These are phyloP conservation scores for Lepidurus apus DNA, from an alignment of 1,140 invertebrate genomes.

Conservation along the genomic window DNA sequence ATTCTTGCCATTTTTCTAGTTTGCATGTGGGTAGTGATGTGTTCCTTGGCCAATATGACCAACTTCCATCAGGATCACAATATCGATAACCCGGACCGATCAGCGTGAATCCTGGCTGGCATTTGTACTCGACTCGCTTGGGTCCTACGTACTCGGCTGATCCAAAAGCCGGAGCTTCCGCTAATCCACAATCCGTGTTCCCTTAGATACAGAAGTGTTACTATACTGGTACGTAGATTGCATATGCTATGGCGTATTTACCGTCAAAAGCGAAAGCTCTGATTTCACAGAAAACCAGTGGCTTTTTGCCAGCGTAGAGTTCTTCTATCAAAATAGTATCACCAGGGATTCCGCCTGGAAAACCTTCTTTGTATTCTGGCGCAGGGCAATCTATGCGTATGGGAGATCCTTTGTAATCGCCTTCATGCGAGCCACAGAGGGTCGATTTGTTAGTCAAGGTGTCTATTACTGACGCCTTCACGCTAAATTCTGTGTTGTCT, in stretches of 20 bases:
- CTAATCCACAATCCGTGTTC: neutral
- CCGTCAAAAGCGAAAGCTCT: neutral
- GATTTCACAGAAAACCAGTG: neutral
- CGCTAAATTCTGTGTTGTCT: neutral
- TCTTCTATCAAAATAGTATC: neutral
- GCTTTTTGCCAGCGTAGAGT: neutral
- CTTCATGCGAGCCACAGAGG: neutral
- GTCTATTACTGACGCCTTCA: neutral
- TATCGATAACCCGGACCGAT: neutral
- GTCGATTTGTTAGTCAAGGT: neutral
- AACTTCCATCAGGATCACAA: neutral
- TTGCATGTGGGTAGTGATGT: neutral
- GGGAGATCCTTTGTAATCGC: neutral
- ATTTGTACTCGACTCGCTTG: neutral
- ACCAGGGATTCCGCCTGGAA: neutral
- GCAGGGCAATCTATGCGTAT: neutral
- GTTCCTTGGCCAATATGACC: neutral
- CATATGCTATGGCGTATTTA: neutral
- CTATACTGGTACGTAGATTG: too few species aligned
- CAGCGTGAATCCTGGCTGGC: neutral
- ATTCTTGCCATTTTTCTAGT: too few species aligned
- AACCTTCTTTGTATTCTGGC: neutral
- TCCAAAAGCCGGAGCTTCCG: neutral
- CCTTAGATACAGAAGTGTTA: neutral
- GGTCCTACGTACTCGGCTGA: neutral